Base-by-base conservation (phyloP, 2,888 invertebrate species). In the Nemurella pictetii region DNA sequence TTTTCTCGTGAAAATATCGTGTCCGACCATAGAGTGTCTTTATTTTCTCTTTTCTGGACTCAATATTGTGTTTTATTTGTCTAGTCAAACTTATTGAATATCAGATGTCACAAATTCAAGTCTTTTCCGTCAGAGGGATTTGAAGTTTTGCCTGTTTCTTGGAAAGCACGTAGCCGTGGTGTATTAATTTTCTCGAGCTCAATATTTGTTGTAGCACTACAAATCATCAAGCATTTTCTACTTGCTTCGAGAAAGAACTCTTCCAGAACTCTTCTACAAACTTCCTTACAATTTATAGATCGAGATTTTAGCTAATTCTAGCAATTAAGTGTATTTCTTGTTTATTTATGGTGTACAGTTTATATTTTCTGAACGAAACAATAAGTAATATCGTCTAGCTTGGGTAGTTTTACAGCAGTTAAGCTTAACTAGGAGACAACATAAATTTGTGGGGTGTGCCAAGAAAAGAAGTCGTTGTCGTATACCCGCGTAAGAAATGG, bases 301-400 rank as follows among this genome's bases (percentile, higher is more conserved):
- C 27, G 28, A 26, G 28, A 75, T 75, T 26, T 75, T 75, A 75
- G 75, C 28, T 75, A 75, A 75, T 75, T 75, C 26, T n/a, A 75
- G 75, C 75, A 75, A 75, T 75, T 75, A 75, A 75, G 26, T 75
- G 27, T 55, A 55, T 25, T 75, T 75, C 75, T 75, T 75, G 7
- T 75, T 75, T 75, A 75, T 28, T 55, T 26, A 75, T 75, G 27
- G 26, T 25, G 5, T 75, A 75, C 75, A 26, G 75, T 75, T 55
- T 4, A n/a, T 75, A 75, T 75, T 75, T 55, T 75, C 75, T 75
- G 28, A 75, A 28, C 75, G 75, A 75, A 27, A 75, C 75, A 75
- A 28, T 75, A 28, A 75, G 75, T 75, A 75, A 75, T 55, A 55
- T 25, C 27, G 75, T 75, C 28, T 26, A 3, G 28, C 75, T 75